Evolutionary conservation across 2,113 vertebrate species (phyloP), one percentile per base, ranked within the genome.

Genomic region (Nerophis lumbriciformis): DNA sequence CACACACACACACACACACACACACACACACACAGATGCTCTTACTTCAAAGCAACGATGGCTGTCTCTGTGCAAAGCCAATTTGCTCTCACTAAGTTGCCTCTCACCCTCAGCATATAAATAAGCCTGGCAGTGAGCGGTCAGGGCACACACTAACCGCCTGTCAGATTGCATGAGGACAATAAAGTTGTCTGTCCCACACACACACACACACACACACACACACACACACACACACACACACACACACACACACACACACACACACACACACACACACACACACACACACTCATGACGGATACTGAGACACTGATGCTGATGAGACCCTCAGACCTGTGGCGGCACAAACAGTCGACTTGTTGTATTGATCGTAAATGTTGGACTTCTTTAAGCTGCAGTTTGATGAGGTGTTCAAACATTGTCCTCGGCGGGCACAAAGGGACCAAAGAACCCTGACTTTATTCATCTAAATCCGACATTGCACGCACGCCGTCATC

Each of bases 91-190:
- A 69, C 61, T 64, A 67, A 77, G 82, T 81, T 83, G 68, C 81
- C 70, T 68, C 63, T 75, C 82, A 64, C 79, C 65, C 21, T 61
- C 80, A 79, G 87, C 81, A 85, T 87, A 87, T 85, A 85, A 89
- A 89, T 83, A 84, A 87, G 84, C 21, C 75, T 73, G 79, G 75
- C 80, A 76, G 65, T 58, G 44, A 68, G 69, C 38, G 67, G 80
- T 68, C 77, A 61, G 73, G 63, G 72, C 51, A 5, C 78, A 73
- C 73, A 70, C 75, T 75, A 81, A 80, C 82, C 69, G 71, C 72
- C 72, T 75, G 79, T 77, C 79, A 77, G 82, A 71, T 83, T 64
- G 72, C 77, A 82, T 75, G 77, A 81, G 82, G 80, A 81, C 80
- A 80, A 81, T 78, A 59, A 76, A 78, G 76, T 71, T 48, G 51